Conservation (phyloP, 2,113 vertebrate genomes). For the Rhabdornis inornatus region DNA sequence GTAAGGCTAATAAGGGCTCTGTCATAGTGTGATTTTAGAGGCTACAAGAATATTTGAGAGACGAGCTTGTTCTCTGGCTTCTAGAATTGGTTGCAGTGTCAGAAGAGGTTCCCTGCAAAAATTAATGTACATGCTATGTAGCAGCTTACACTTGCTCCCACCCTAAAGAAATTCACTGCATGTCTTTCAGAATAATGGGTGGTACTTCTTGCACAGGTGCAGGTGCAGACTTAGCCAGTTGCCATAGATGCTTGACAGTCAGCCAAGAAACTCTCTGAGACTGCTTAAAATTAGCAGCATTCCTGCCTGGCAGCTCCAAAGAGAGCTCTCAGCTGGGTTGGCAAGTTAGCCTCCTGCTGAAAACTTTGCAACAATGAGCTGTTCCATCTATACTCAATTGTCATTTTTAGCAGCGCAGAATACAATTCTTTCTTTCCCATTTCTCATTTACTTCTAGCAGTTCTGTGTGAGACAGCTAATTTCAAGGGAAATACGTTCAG, state of each 20-base stretch:
- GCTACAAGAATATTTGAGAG: not conserved
- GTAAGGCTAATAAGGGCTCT: not conserved
- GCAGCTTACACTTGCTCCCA: not conserved
- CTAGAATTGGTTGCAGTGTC: not conserved
- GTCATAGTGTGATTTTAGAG: not conserved
- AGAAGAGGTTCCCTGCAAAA: not conserved
- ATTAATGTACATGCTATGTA: not conserved
- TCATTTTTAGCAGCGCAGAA: not conserved
- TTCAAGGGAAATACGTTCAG: not conserved
- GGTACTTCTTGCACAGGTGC: not conserved
- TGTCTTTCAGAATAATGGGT: not conserved
- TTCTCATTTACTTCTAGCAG: not conserved
- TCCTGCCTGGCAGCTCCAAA: not conserved
- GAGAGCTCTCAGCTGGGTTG: not conserved
- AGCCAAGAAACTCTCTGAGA: conserved; percentile 4
- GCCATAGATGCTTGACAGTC: not conserved
- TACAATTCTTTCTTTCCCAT: not conserved
- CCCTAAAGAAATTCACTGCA: not conserved
- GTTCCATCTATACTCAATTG: not conserved
- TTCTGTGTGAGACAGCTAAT: not conserved
- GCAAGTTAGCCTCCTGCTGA: not conserved
- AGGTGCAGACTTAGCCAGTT: not conserved
- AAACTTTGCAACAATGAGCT: not conserved
- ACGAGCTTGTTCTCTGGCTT: not conserved
- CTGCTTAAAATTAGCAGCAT: conserved; percentile 10